Percentiles rank a stretch among this genome's conserved stretches.
Conservation (phyloP, 2,797 vertebrate genomes). For the Lutjanus campechanus region DNA sequence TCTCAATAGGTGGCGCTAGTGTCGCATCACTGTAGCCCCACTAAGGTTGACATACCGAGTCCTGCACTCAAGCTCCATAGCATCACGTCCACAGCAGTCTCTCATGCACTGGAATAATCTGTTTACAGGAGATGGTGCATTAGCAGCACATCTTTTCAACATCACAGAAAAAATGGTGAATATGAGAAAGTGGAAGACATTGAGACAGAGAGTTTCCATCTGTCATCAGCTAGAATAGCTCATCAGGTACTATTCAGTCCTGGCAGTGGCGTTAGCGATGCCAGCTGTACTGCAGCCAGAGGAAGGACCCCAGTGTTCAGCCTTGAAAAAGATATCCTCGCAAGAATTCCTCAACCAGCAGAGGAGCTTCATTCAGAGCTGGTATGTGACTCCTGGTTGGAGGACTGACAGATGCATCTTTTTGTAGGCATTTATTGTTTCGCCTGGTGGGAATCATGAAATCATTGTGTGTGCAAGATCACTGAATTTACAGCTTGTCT, state of each 20-base stretch:
- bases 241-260: not conserved
- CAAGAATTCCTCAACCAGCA: not conserved
- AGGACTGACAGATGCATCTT: not conserved
- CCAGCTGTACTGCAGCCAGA: not conserved
- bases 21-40: too few relatives aligned
- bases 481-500: too few relatives aligned
- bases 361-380: not conserved
- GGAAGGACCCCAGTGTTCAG: not conserved
- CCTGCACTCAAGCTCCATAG: not conserved
- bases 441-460: too few relatives aligned
- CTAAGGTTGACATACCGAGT: not conserved
- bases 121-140: not conserved
- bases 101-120: not conserved
- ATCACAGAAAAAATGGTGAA: not conserved
- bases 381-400: not conserved
- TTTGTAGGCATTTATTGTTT: not conserved
- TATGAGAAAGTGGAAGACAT: not conserved
- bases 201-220: not conserved
- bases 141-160: not conserved
- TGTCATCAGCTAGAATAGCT: not conserved
- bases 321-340: not conserved
- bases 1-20: too few relatives aligned
- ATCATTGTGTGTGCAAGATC: too few relatives aligned
- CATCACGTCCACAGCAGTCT: too few relatives aligned
- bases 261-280: not conserved